Evolutionary conservation across 2,797 vertebrate genomes (phyloP), one percentile per base, ranked within the genome.

Genomic region (Enoplosus armatus): DNA sequence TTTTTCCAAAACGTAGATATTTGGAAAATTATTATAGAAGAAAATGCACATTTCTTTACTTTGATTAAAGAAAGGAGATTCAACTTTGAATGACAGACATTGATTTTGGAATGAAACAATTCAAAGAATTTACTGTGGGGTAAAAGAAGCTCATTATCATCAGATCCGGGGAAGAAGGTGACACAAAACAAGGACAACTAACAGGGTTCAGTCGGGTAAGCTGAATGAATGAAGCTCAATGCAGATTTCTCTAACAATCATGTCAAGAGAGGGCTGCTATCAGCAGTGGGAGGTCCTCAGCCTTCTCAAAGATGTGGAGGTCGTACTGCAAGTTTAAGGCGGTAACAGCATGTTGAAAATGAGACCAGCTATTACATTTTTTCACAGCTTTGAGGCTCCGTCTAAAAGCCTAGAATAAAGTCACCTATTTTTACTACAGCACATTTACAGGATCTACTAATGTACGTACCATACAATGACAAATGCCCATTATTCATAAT

Each of bases 51-150:
- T 50, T 47, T 72, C 1, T 79, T 33, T n/a, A 18, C 22, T 61
- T 54, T 75, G 11, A 71, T 55, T 45, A 3, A n/a, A 37, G 59
- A 67, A 62, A 10, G 0, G 0, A 12, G 11, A 9, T 72, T 73
- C 0, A 8, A 48, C 9, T 60, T 29, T 24, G 5, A 16, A 56
- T 56, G 5, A 5, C 14, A 9, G 15, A 47, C 3, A 24, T n/a
- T 64, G 8, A 68, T 48, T 86, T 81, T 66, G 66, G 59, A 85
- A 78, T 65, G 0, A 74, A 85, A 80, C 64, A 18, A 39, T 61
- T 66, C 0, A 27, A 50, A 45, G 58, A 0, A 66, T 16, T 10
- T 35, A 26, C 14, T 47, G 3, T 11, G 16, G 22, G n/a, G 5
- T 53, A 50, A 33, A 72, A 53, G 8, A 48, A 51, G 11, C 2